Evolutionary conservation across 2,888 invertebrate genomes (phyloP).

Genomic region (Dryobotodes eremita): DNA sequence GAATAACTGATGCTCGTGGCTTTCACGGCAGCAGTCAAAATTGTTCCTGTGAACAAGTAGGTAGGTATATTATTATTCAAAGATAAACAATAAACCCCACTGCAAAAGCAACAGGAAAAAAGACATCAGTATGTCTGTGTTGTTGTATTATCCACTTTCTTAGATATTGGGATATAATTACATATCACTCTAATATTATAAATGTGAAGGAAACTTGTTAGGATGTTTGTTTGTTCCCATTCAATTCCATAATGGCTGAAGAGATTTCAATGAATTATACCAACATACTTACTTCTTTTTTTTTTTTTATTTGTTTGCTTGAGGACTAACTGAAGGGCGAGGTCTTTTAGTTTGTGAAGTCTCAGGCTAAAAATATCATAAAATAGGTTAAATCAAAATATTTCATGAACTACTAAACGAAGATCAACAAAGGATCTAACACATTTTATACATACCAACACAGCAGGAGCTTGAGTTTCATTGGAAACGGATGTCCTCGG

Average conservation of each 20-base stretch:
- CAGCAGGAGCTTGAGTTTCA: not conserved
- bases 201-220: too few relatives aligned
- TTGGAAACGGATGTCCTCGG: not conserved
- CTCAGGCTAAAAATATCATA: not conserved
- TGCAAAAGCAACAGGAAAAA: not conserved
- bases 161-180: too few relatives aligned
- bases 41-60: not conserved
- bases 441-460: not conserved
- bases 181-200: too few relatives aligned
- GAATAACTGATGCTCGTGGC: not conserved
- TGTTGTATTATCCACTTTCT: too few relatives aligned
- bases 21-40: not conserved
- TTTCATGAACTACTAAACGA: not conserved
- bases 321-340: not conserved
- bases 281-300: not conserved
- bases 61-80: not conserved
- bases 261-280: not conserved
- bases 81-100: not conserved
- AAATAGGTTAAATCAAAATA: too few relatives aligned
- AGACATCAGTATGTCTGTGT: not conserved
- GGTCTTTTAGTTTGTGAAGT: not conserved
- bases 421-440: not conserved
- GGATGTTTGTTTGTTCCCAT: not conserved
- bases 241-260: not conserved
- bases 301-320: not conserved